Evolutionary conservation across 2,113 vertebrate species (phyloP), one percentile per base, ranked within the genome.

Genomic region (Barbus barbus): DNA sequence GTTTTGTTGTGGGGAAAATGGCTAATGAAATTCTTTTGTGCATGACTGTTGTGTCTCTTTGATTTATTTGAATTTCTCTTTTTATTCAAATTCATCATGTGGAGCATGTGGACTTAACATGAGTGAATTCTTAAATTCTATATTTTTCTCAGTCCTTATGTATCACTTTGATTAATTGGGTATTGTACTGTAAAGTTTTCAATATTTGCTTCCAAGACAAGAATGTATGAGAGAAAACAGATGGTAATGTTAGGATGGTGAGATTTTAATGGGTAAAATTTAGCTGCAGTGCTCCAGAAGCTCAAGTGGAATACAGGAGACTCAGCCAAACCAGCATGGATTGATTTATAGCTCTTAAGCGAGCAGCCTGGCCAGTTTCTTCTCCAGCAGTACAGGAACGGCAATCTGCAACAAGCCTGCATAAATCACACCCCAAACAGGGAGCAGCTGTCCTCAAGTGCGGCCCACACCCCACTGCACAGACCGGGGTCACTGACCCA

Each of bases 351-450:
- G 81, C 77, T n/a, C 61, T 26, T 44, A 65, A 58, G 56, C 53
- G 24, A 74, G 41, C 65, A 72, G 71, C 63, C 41, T 22, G 60
- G 82, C 24, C 82, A 84, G 85, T 69, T 77, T 85, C 73, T 81
- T 46, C 71, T 67, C 48, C n/a, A 74, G 63, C 81, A 18, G 13
- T 60, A 82, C 74, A 78, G 56, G 72, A 58, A 79, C 60, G 18
- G 84, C 69, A 26, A 83, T 90, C 85, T 86, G 79, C 51, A 86
- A 85, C 85, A 84, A 81, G 33, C 58, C 48, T 33, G 28, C 82
- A 71, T 90, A 90, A 89, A 90, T 90, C 88, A 86, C 24, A 63
- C 22, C 51, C 74, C 83, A 87, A 90, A 87, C 88, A 86, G 82
- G 76, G 85, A 73, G 82, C 85, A 90, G 84, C 87, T 87, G 82